Conservation (phyloP, 2,888 invertebrate genomes). For the Drosophila subsilvestris region DNA sequence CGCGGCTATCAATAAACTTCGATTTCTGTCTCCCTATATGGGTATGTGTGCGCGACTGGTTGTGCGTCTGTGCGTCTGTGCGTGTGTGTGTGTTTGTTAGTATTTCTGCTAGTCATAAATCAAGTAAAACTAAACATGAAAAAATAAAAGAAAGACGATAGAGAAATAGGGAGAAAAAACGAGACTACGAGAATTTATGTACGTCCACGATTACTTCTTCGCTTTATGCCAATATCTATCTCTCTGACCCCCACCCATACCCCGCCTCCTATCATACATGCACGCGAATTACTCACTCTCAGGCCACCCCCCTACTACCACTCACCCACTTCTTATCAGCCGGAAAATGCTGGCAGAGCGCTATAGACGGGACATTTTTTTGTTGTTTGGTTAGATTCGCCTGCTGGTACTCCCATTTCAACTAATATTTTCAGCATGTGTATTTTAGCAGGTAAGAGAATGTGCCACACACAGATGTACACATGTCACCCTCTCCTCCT, state of each 20-base stretch:
- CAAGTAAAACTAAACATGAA: constrained; percentile 65
- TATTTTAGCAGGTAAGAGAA: not conserved
- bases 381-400: not conserved
- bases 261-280: not conserved
- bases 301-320: not conserved
- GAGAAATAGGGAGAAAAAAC: constrained; percentile 43
- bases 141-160: constrained; percentile 28
- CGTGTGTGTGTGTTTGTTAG: constrained; percentile 21
- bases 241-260: constrained; percentile 23
- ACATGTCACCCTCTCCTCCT: not conserved
- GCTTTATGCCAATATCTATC: constrained; percentile 57
- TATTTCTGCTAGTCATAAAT: constrained; percentile 60
- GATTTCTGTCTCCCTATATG: constrained; percentile 47
- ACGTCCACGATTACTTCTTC: constrained; percentile 60
- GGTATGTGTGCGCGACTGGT: constrained; percentile 3
- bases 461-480: not conserved
- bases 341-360: not conserved
- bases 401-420: not conserved
- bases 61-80: too few relatives aligned
- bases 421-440: not conserved
- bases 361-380: not conserved
- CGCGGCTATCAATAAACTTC: constrained; percentile 73
- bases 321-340: not conserved
- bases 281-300: not conserved
- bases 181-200: constrained; percentile 61